These are phyloP conservation scores for Drosophila vallismaia DNA, from an alignment of 2,888 invertebrate genomes.

Conservation along the genomic window DNA sequence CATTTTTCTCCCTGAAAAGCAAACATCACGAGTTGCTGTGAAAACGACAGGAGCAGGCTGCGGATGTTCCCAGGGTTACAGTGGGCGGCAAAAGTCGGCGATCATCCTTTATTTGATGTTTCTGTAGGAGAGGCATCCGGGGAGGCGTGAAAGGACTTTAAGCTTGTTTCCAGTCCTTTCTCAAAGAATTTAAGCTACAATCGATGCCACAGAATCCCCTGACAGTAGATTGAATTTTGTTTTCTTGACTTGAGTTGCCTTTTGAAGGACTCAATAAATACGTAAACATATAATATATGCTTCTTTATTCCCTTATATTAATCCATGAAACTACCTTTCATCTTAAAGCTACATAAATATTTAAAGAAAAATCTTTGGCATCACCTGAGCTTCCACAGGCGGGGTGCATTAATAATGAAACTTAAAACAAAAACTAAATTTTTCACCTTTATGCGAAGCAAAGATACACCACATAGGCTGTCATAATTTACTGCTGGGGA, in stretches of 20 bases:
- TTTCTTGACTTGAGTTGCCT: background rate
- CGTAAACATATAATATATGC: no score
- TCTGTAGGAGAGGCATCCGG: background rate
- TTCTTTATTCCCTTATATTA: no score
- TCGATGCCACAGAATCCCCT: conserved; percentile 15
- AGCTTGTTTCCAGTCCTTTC: conserved; percentile 5
- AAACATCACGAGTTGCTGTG: conserved; percentile 26
- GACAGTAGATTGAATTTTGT: conserved; percentile 23
- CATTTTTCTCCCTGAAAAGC: conserved; percentile 1
- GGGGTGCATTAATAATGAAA: conserved; percentile 35
- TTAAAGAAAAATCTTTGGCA: background rate
- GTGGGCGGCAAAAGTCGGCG: conserved; percentile 49
- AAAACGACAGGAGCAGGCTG: conserved; percentile 44
- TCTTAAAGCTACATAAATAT: conserved; percentile 18
- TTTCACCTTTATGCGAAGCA: background rate
- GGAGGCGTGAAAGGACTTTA: conserved; percentile 20
- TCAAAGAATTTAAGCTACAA: conserved; percentile 22
- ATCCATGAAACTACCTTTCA: background rate
- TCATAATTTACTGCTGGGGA: conserved; percentile 46
- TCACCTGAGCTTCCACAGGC: conserved; percentile 25
- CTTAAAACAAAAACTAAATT: conserved; percentile 31
- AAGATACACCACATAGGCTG: conserved; percentile 25
- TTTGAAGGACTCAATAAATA: background rate
- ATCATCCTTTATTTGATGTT: conserved; percentile 51
- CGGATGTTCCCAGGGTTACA: conserved; percentile 57